Base-by-base conservation (phyloP, 2,888 invertebrate species). In the Tupiocoris notatus region DNA sequence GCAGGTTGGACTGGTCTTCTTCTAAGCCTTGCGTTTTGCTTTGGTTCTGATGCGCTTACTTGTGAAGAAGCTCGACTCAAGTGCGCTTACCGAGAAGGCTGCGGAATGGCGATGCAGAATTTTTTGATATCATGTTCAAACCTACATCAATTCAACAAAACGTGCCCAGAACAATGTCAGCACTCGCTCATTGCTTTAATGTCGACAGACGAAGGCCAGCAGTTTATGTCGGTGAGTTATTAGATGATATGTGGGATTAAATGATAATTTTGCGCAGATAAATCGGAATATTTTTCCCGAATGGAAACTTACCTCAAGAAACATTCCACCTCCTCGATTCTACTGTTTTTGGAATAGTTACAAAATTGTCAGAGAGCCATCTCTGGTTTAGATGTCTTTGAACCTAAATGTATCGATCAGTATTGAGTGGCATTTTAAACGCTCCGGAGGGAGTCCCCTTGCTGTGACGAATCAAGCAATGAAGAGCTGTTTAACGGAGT, bases 141-240 rank as follows among this genome's bases (percentile, higher is more conserved):
- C 2, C 89, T 91, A 39, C 87, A 89, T 63, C 86, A 83, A 81
- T 87, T 85, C 54, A 84, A 81, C 75, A 68, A 59, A 16, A 83
- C 84, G 71, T 94, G 94, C 82, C 90, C 92, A 0, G 89, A 90
- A 81, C 86, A 87, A 68, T 94, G 94, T 83, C 89, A 90, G 81
- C 88, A 91, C 82, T 91, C 93, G 0, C 87, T 94, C 57, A 91
- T 93, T 61, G 92, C 93, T 0, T 86, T 94, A 61, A 91, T 90
- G 0, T 91, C 92, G 23, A 92, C 92, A 0, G 91, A 90, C 70
- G 92, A 93, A 83, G 93, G 93, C 70, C 89, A 91, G 82, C 89
- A 89, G 79, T 87, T 94, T 17, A 90, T 91, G 89, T 89, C 88
- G 83, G 92, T 92, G 83, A 88, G 89, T 85, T 7, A 39, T n/a